Percentiles rank a stretch among this genome's conserved stretches.
Conservation (phyloP, 1,140 invertebrate species). For the Leucophenga varia region DNA sequence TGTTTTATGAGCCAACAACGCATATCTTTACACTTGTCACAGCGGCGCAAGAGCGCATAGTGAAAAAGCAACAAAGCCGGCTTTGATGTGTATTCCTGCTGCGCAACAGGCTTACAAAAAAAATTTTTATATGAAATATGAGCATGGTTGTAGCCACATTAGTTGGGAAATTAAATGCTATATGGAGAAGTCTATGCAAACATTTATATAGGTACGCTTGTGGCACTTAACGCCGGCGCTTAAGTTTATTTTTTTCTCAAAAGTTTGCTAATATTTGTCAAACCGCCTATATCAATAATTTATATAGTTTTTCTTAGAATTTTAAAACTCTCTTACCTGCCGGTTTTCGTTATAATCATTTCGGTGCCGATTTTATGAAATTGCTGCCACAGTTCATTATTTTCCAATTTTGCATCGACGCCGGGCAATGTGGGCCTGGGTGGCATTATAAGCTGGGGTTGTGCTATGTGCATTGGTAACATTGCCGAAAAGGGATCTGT, state of each 20-base stretch:
- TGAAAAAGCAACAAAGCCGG: no score
- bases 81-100: no score
- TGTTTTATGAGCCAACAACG: no score
- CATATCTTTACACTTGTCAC: slow-evolving; percentile 21
- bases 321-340: slow-evolving; percentile 78
- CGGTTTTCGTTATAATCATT: slow-evolving; percentile 99
- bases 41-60: slow-evolving; percentile 9
- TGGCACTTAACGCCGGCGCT: slow-evolving; percentile 3
- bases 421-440: slow-evolving; percentile 48
- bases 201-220: slow-evolving; percentile 50
- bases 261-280: no score
- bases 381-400: slow-evolving; percentile 92
- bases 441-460: slow-evolving; percentile 41
- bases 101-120: no score
- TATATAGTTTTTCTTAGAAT: no score
- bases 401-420: slow-evolving; percentile 70
- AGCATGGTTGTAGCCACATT: no score
- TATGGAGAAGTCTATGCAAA: slow-evolving; percentile 36
- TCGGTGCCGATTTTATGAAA: slow-evolving; percentile 96
- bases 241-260: no score
- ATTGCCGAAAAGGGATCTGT: slow-evolving; percentile 55
- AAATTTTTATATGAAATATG: no score
- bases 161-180: no score
- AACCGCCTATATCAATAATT: no score
- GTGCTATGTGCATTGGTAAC: slow-evolving; percentile 37